Base-by-base conservation (phyloP, 2,113 vertebrate species). In the Atherinomorus stipes region DNA sequence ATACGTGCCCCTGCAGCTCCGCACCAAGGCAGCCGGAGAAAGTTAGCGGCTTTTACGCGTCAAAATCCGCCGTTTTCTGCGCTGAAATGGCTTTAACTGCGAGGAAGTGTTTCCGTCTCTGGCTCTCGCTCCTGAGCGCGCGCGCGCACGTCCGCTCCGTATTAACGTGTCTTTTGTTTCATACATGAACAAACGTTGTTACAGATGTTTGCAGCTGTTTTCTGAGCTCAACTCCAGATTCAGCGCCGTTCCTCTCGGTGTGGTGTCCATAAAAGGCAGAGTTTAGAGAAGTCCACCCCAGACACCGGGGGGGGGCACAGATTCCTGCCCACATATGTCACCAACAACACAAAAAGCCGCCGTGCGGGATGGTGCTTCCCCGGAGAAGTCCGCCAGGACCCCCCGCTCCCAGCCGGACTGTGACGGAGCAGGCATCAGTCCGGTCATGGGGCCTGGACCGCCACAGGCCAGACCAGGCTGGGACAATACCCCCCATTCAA, bases 231-330 rank as follows among this genome's bases (percentile, higher is more conserved):
- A 50, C 31, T 25, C 1, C 15, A 49, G 66, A 25, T 26, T 11
- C 23, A 61, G 71, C 49, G 42, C 34, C 1, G 22, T 57, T 54
- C 59, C 4, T 60, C 37, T 54, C 11, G n/a, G 34, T 49, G 56
- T 5, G 23, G 68, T 84, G 72, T 81, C 91, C 91, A 77, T 91
- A 92, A 92, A 92, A 92, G 91, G 91, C 80, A 85, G 75, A 74
- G 64, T 67, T 25, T 2, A 56, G 64, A 77, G 37, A 53, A 21
- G 51, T 15, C 22, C 28, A 62, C 22, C 40, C 40, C 40, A 54
- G n/a, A 22, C 44, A 22, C 7, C 3, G 15, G 22, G 53, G 52
- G 53, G 52, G 1, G 26, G 60, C 31, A 18, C 63, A n/a, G 7
- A 62, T 45, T 44, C 22, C 25, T 62, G 5, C 1, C 58, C 42